A percentile compares a stretch with the other conserved stretches of the same genome.
These are phyloP conservation scores for Microtus oregoni DNA, from an alignment of 2,113 vertebrate genomes.

Conservation along the genomic window DNA sequence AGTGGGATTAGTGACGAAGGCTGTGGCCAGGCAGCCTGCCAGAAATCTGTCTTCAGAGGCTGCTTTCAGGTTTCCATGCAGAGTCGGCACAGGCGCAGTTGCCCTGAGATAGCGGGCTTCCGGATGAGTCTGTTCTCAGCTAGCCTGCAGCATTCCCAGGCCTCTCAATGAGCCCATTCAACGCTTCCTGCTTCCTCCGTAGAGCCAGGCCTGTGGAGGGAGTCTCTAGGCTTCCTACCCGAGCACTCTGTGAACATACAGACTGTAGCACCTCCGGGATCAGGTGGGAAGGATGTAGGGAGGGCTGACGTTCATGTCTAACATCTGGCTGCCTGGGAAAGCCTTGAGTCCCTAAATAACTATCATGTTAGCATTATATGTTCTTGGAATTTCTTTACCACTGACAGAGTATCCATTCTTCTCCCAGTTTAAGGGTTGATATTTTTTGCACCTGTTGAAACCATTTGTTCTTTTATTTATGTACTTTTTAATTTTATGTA, in stretches of 20 bases:
- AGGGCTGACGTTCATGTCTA: rapidly evolving
- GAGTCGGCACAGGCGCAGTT: not conserved
- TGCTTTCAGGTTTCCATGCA: not conserved
- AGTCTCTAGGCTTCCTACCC: rapidly evolving
- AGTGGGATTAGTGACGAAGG: not conserved
- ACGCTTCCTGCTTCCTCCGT: too few relatives aligned
- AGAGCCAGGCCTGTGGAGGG: not conserved
- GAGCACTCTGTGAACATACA: rapidly evolving
- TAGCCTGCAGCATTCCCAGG: not conserved
- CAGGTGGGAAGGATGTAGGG: rapidly evolving
- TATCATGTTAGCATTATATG: rapidly evolving
- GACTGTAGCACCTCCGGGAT: not conserved
- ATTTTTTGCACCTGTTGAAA: not conserved
- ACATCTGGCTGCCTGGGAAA: not conserved
- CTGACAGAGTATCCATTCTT: not conserved
- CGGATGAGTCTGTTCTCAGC: not conserved
- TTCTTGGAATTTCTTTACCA: not conserved
- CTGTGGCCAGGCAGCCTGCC: not conserved
- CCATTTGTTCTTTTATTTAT: not conserved
- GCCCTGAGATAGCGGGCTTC: not conserved
- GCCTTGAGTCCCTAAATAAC: rapidly evolving
- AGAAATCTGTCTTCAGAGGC: not conserved
- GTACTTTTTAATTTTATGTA: too few relatives aligned
- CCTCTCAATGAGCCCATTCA: not conserved
- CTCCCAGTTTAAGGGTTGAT: not conserved